A percentile compares a stretch with the other conserved stretches of the same genome.
Evolutionary conservation across 2,888 invertebrate species (phyloP).

Genomic region (Phoronis australis): DNA sequence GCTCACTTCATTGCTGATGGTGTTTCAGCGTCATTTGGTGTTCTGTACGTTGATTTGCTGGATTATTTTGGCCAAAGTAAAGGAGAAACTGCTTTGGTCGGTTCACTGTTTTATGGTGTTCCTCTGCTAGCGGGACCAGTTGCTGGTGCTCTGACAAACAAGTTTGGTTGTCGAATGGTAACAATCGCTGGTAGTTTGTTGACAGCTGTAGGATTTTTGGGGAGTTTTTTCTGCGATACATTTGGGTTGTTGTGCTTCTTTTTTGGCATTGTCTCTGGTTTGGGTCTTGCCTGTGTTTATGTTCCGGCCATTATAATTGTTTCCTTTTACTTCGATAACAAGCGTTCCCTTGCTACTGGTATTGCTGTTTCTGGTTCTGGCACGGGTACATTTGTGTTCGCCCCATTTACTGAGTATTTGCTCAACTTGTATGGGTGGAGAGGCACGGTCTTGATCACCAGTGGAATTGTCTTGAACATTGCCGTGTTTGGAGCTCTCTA

Average conservation of each 20-base stretch:
- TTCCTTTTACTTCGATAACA: constrained; percentile 13
- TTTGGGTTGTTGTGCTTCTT: constrained; percentile 13
- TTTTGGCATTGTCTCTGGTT: constrained; percentile 38
- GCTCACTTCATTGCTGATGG: constrained; percentile 74
- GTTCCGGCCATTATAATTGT: constrained; percentile 21
- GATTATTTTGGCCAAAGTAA: constrained; percentile 16
- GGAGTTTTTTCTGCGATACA: constrained; percentile 10
- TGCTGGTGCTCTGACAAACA: constrained; percentile 8
- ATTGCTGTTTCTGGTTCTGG: constrained; percentile 15
- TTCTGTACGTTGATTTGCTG: constrained; percentile 78
- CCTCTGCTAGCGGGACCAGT: constrained; percentile 1
- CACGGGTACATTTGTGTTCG: constrained; percentile 47
- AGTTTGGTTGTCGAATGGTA: constrained; percentile 12
- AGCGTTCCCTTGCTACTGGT: constrained; percentile 13
- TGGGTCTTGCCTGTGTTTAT: constrained; percentile 49
- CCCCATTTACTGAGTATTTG: constrained; percentile 42
- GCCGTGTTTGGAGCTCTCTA: constrained; percentile 44
- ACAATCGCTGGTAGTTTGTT: constrained; percentile 7
- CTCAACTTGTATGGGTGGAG: constrained; percentile 46
- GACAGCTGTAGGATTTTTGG: constrained; percentile 5
- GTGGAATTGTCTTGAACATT: constrained; percentile 43
- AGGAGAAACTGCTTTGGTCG: not conserved
- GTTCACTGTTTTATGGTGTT: not conserved
- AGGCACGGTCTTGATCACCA: constrained; percentile 45
- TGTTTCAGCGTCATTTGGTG: constrained; percentile 68